Conservation (phyloP, 2,797 vertebrate species). For the Halcyon badia region DNA sequence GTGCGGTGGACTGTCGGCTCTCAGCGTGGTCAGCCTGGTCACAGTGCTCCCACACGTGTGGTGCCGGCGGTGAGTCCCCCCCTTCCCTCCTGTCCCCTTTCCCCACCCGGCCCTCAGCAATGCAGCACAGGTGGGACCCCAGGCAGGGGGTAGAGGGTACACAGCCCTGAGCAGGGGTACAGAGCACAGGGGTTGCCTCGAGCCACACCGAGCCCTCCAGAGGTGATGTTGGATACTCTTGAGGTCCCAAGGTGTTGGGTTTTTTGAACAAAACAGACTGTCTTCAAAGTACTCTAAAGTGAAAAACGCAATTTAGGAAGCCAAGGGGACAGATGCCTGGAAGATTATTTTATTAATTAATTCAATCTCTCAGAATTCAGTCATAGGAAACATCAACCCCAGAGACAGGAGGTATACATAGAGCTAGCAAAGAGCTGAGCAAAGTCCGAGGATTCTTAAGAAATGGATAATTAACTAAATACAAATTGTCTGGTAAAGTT, state of each 20-base stretch:
- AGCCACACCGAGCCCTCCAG: fast-evolving
- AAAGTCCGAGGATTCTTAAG: not conserved
- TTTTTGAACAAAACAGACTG: not conserved
- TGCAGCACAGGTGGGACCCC: too few species aligned
- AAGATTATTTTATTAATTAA: not conserved
- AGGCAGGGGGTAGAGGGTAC: not conserved
- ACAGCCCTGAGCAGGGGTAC: fast-evolving
- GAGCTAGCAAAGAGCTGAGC: not conserved
- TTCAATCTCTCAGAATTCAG: not conserved
- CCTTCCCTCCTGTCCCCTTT: too few species aligned
- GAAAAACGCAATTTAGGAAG: not conserved
- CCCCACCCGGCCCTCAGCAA: fast-evolving
- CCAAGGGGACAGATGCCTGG: not conserved
- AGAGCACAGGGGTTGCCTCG: fast-evolving
- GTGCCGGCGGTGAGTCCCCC: conserved; percentile 84
- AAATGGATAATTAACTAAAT: not conserved
- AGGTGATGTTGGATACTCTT: fast-evolving
- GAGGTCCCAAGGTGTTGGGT: not conserved
- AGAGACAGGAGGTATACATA: not conserved
- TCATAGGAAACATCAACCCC: not conserved
- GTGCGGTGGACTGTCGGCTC: conserved; percentile 91
- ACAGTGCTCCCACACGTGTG: conserved; percentile 91
- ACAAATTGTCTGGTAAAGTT: not conserved
- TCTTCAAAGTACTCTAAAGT: not conserved
- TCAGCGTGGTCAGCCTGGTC: conserved; percentile 94